Evolutionary conservation across 2,888 invertebrate species (phyloP), one percentile per base, ranked within the genome.

Genomic region (Brachypalpus laphriformis): DNA sequence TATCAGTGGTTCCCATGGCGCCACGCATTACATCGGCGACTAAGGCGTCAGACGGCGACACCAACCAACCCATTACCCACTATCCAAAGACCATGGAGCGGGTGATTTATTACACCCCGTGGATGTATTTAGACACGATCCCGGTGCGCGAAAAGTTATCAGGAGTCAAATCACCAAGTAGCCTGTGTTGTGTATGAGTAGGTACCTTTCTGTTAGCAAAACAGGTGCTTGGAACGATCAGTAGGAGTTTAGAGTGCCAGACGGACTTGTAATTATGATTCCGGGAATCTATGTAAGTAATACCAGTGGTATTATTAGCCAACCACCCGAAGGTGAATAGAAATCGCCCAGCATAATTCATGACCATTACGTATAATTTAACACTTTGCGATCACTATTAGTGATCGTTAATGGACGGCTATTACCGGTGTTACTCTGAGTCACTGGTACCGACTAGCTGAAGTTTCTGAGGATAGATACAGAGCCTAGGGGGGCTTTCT

Each of bases 311-410:
- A 45, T 56, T 56, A 83, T 61, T 68, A 78, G 45, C 37, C 45
- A 77, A 68, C 40, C 61, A 42, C 68, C 77, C 47, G 11, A 45
- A 63, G 78, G 54, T 34, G 42, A 22, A 31, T 31, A 28, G 28
- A 56, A 68, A 61, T 63, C 57, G 51, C 16, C 57, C 22, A 51
- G 61, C 70, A 54, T 83, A 83, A 83, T 83, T 70, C 83, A 83
- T 80, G 70, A 37, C 63, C 78, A 83, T 83, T 83, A 83, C 51
- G 49, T 61, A 89, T 81, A 85, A 85, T 85, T 85, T 85, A 75
- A 85, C 83, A 83, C 80, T 74, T 85, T 65, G 74, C 65, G 80
- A 81, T 76, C 75, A 54, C 37, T 71, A 76, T 75, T 85, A 70
- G 81, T 65, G 75, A 81, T 85, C 74, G 40, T 40, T 74, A 80